These are phyloP conservation scores for Thamnaconus septentrionalis DNA, from an alignment of 2,113 vertebrate species.

Conservation along the genomic window DNA sequence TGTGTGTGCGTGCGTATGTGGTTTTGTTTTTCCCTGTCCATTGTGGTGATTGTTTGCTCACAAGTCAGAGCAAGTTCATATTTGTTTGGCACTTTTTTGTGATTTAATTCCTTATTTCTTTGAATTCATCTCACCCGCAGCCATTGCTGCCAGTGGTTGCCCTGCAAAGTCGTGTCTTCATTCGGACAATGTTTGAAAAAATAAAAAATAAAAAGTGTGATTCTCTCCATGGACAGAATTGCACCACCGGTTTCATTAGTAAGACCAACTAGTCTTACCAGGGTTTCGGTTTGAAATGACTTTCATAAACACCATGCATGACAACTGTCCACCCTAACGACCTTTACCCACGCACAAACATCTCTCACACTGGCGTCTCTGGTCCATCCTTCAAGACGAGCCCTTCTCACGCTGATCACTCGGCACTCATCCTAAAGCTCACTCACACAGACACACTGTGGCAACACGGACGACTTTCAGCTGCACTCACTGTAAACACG, in stretches of 20 bases:
- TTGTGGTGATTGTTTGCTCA: conserved; percentile 52
- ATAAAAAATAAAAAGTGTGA: conserved; percentile 10
- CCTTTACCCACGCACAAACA: conserved; percentile 40
- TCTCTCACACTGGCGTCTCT: conserved; percentile 45
- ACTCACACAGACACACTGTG: conserved; percentile 53
- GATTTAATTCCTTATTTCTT: no score
- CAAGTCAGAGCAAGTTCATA: conserved; percentile 47
- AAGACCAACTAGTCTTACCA: conserved; percentile 1
- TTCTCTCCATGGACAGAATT: conserved; percentile 14
- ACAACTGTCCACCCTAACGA: conserved; percentile 42
- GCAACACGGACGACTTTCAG: conserved; percentile 80
- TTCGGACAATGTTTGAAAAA: conserved; percentile 14
- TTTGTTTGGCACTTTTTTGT: conserved; percentile 47
- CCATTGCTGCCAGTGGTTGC: conserved; percentile 58
- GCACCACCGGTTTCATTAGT: conserved; percentile 21
- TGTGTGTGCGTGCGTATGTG: conserved; percentile 44
- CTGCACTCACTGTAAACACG: conserved; percentile 49
- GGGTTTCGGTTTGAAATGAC: conserved; percentile 42
- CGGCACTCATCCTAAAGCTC: conserved; percentile 23
- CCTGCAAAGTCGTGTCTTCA: conserved; percentile 35
- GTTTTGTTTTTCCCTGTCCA: not conserved
- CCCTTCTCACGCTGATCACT: not conserved
- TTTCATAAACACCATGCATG: conserved; percentile 63
- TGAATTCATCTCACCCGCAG: conserved; percentile 35
- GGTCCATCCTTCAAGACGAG: conserved; percentile 21